phyloP scores from a whole-genome alignment of 2,113 vertebrate genomes.

The Rattus norvegicus region GRCr8 NC_086032.1:38654501-38655000 shows the following conservation, averaged over 20 bases:
- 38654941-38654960: background rate
- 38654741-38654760: background rate
- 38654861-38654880: background rate
- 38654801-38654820: background rate
- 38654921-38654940: background rate
- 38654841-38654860: background rate
- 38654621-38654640: background rate
- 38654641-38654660: background rate
- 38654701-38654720: background rate
- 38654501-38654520: background rate
- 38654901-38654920: background rate
- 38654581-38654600: background rate
- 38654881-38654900: background rate
- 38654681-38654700: background rate
- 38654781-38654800: background rate
- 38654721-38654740: background rate
- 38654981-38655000: background rate
- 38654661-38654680: background rate
- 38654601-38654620: background rate
- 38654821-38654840: background rate
- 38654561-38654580: background rate
- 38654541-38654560: background rate
- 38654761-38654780: background rate
- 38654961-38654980: background rate
- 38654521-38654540: constrained; percentile 23